Evolutionary conservation across 2,888 invertebrate genomes (phyloP).

Genomic region (Orthosia incerta): DNA sequence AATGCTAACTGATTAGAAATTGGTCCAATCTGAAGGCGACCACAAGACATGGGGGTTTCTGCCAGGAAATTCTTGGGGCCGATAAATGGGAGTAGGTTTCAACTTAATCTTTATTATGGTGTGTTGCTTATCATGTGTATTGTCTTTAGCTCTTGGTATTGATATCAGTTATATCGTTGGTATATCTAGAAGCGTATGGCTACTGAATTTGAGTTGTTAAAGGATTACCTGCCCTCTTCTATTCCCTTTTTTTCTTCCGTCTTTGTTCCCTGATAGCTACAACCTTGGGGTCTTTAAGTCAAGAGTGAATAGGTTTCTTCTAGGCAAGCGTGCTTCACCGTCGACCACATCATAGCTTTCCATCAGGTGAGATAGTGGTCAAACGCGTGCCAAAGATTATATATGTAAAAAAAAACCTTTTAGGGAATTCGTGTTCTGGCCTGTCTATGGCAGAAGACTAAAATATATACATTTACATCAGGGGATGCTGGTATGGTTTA

Average conservation of each 20-base stretch:
- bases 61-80: constrained; percentile 44
- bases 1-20: constrained; percentile 61
- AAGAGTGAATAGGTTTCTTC: too few species aligned
- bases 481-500: too few species aligned
- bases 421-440: too few species aligned
- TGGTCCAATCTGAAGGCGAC: constrained; percentile 51
- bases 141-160: constrained; percentile 1
- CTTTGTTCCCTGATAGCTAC: too few species aligned
- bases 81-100: constrained; percentile 13
- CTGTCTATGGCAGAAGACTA: background rate
- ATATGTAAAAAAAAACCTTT: too few species aligned
- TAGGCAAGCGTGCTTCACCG: too few species aligned
- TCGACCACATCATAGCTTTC: too few species aligned
- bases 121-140: constrained; percentile 19
- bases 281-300: too few species aligned
- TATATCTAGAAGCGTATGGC: background rate
- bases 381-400: too few species aligned
- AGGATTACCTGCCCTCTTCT: too few species aligned
- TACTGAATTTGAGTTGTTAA: background rate
- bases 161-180: background rate
- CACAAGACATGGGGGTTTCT: constrained; percentile 54
- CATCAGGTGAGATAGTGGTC: too few species aligned
- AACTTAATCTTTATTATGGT: constrained; percentile 38
- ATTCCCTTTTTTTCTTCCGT: too few species aligned
- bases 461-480: background rate